A percentile compares a stretch with the other conserved stretches of the same genome.
These are phyloP conservation scores for Eupithecia insigniata DNA, from an alignment of 2,888 invertebrate genomes.

Conservation along the genomic window DNA sequence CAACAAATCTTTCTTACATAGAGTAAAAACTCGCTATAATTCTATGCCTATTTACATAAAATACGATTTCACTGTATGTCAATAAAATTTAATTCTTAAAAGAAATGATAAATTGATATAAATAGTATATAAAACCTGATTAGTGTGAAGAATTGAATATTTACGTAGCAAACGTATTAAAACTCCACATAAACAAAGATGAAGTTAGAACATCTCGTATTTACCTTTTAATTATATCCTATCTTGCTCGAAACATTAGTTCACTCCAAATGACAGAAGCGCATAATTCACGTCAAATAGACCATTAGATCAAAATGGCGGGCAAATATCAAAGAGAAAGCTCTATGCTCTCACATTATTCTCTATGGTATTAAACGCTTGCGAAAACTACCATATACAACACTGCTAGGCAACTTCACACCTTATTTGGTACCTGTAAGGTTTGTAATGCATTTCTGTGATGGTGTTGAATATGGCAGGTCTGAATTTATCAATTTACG, in stretches of 20 bases:
- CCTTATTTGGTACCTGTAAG: constrained; percentile 46
- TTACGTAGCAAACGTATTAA: not conserved
- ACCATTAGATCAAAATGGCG: constrained; percentile 83
- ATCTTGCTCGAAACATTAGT: constrained; percentile 70
- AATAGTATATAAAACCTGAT: too few relatives aligned
- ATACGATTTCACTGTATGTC: too few relatives aligned
- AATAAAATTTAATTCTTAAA: too few relatives aligned
- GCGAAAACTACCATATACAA: constrained; percentile 61
- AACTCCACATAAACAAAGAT: constrained; percentile 1
- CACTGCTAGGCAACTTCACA: constrained; percentile 44
- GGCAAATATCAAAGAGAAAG: constrained; percentile 82
- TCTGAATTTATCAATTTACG: constrained; percentile 78
- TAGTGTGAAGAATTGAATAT: not conserved
- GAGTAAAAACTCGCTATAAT: too few relatives aligned
- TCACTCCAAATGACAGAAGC: constrained; percentile 72
- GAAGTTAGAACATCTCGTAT: constrained; percentile 29
- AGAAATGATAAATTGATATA: too few relatives aligned
- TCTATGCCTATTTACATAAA: too few relatives aligned
- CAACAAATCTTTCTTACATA: too few relatives aligned
- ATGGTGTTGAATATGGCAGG: constrained; percentile 65
- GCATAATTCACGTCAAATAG: constrained; percentile 75
- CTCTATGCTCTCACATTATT: constrained; percentile 79
- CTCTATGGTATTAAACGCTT: constrained; percentile 72
- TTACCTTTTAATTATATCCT: constrained; percentile 68
- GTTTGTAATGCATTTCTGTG: constrained; percentile 42